These are phyloP conservation scores for Lasioglossum baleicum DNA, from an alignment of 1,140 invertebrate species.

Conservation along the genomic window DNA sequence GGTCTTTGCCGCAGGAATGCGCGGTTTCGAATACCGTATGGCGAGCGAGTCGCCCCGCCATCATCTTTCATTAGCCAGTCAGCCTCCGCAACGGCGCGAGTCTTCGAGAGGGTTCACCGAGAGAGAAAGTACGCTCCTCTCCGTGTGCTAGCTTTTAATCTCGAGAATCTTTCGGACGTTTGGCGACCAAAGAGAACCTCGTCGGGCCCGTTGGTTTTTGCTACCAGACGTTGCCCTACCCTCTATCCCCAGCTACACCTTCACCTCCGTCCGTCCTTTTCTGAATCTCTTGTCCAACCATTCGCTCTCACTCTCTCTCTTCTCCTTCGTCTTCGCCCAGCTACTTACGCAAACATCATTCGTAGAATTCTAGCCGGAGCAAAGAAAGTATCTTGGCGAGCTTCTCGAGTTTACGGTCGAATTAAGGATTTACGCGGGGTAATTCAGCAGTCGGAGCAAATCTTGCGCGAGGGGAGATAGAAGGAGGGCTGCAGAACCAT, in stretches of 20 bases:
- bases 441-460: constrained; percentile 62
- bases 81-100: constrained; percentile 21
- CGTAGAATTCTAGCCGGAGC: constrained; percentile 57
- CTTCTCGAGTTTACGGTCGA: constrained; percentile 66
- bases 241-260: not conserved
- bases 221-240: constrained; percentile 17
- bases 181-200: constrained; percentile 54
- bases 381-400: constrained; percentile 51
- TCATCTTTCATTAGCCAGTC: constrained; percentile 63
- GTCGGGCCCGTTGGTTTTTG: constrained; percentile 19
- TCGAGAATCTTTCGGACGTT: constrained; percentile 59
- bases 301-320: constrained; percentile 7
- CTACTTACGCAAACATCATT: constrained; percentile 65
- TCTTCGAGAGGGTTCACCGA: constrained; percentile 13
- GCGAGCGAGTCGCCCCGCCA: constrained; percentile 44
- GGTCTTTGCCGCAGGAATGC: constrained; percentile 50
- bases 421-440: constrained; percentile 70
- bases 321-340: constrained; percentile 33
- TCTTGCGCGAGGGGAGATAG: constrained; percentile 45
- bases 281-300: not conserved
- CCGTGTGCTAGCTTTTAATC: constrained; percentile 61
- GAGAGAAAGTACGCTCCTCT: not conserved
- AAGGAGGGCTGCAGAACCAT: not conserved
- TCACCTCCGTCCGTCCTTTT: constrained; percentile 13
- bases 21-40: constrained; percentile 56